These are phyloP conservation scores for Willisornis vidua DNA, from an alignment of 2,113 vertebrate species.

Conservation along the genomic window DNA sequence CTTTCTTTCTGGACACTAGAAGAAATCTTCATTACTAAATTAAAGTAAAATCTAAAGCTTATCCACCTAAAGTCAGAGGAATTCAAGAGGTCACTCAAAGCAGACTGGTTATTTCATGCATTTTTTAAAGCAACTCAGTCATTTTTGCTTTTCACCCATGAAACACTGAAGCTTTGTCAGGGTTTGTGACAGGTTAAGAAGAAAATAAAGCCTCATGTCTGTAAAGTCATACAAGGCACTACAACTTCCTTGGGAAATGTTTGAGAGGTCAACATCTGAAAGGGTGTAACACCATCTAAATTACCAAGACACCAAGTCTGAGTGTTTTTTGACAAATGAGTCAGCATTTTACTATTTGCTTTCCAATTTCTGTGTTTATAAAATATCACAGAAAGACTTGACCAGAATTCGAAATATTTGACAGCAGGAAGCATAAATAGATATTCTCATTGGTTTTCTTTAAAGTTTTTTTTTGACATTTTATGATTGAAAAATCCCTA, in stretches of 20 bases:
- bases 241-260: not conserved
- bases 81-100: not conserved
- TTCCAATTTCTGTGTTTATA: not conserved
- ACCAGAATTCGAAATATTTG: not conserved
- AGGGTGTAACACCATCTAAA: not conserved
- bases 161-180: not conserved
- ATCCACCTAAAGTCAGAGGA: not conserved
- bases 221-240: not conserved
- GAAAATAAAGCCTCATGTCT: not conserved
- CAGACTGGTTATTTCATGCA: not conserved
- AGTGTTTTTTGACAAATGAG: not conserved
- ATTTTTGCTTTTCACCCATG: not conserved
- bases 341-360: not conserved
- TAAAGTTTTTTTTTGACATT: not conserved
- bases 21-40: not conserved
- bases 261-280: not conserved
- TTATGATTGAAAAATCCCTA: not conserved
- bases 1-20: not conserved
- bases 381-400: not conserved
- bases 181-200: not conserved
- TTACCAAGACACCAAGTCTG: not conserved
- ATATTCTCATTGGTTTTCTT: not conserved
- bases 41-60: not conserved
- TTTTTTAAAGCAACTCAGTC: not conserved
- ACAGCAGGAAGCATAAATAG: not conserved